phyloP scores from a whole-genome alignment of 1,140 invertebrate genomes.

The Phocides pigmalion region DNA sequence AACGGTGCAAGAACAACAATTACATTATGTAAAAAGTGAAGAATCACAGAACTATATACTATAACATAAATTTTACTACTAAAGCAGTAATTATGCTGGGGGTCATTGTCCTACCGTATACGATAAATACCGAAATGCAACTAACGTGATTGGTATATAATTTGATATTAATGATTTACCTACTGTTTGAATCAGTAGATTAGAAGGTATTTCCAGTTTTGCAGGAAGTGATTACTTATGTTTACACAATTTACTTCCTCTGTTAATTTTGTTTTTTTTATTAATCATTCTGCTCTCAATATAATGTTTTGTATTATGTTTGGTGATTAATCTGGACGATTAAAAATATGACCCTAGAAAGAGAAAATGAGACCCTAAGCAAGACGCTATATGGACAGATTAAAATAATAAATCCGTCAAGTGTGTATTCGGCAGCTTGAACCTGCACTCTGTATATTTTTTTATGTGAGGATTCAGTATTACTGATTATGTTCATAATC shows the following conservation, averaged over 20 bases:
- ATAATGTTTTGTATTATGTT: too few species aligned
- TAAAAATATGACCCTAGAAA: too few species aligned
- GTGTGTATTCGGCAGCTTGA: too few species aligned
- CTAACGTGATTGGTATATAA: constrained; percentile 20
- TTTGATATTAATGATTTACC: constrained; percentile 19
- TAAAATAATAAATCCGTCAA: too few species aligned
- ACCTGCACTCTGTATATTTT: too few species aligned
- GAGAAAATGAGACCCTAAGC: too few species aligned
- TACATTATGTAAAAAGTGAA: not conserved
- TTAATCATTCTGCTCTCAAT: too few species aligned
- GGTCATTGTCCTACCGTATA: constrained; percentile 34
- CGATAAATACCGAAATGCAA: constrained; percentile 20
- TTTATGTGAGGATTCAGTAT: too few species aligned
- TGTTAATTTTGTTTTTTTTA: too few species aligned
- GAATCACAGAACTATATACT: constrained; percentile 2
- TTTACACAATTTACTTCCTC: not conserved
- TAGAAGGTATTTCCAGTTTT: not conserved
- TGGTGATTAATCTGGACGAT: too few species aligned
- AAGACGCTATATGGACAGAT: too few species aligned
- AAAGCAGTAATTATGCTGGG: constrained; percentile 31
- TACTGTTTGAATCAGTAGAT: not conserved
- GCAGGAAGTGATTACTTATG: not conserved
- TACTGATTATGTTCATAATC: too few species aligned
- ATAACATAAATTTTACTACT: constrained; percentile 33
- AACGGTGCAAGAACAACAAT: not conserved